A percentile compares a stretch with the other conserved stretches of the same genome.
These are phyloP conservation scores for Odocoileus virginianus DNA, from an alignment of 2,113 vertebrate genomes.

Conservation along the genomic window DNA sequence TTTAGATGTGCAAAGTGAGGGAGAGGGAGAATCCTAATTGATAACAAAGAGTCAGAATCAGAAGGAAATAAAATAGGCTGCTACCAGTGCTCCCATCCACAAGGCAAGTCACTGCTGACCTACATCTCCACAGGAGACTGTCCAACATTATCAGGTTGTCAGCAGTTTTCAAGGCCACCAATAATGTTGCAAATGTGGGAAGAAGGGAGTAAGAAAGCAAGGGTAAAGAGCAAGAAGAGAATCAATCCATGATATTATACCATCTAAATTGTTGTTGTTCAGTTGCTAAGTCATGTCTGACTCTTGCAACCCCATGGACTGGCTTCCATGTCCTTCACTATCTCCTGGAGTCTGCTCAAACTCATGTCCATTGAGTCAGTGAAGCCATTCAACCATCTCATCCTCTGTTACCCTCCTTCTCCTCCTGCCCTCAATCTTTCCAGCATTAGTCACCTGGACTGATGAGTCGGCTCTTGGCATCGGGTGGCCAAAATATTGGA, in stretches of 20 bases:
- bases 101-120: background rate
- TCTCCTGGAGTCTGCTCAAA: background rate
- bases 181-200: background rate
- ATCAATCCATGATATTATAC: background rate
- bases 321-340: background rate
- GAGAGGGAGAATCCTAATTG: background rate
- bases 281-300: background rate
- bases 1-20: background rate
- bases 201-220: background rate
- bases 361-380: background rate
- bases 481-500: background rate
- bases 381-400: background rate
- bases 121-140: background rate
- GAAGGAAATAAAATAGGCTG: background rate
- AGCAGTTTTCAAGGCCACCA: background rate
- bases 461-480: background rate
- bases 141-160: background rate
- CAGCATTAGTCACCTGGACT: background rate
- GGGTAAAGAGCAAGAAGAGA: background rate
- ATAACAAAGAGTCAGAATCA: background rate
- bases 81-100: background rate
- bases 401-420: background rate
- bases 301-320: background rate
- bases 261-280: background rate
- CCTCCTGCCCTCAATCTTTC: background rate